Conservation (phyloP, 1,140 invertebrate genomes). For the Thalassaphorura encarpata region DNA sequence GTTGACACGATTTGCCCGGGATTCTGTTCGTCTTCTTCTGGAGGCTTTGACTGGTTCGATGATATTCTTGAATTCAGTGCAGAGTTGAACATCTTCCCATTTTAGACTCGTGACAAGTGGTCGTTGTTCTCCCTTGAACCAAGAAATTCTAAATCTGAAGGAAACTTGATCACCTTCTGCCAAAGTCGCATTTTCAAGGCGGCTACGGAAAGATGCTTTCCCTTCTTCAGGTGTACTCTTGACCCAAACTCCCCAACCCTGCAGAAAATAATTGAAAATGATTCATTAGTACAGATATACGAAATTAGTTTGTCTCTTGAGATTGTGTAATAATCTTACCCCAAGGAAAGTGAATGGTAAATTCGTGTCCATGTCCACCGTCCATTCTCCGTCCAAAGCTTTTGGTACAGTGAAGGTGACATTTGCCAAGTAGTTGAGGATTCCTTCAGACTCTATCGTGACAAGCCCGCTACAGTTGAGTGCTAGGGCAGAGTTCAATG, state of each 20-base stretch:
- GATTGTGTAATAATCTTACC: not conserved
- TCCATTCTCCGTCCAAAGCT: not conserved
- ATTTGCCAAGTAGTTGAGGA: slow-evolving; percentile 1
- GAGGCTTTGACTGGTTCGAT: no score
- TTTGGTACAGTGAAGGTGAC: not conserved
- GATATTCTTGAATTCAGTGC: no score
- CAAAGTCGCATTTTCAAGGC: not conserved
- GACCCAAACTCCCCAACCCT: not conserved
- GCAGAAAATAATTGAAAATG: no score
- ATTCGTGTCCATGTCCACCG: not conserved
- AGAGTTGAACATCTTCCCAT: no score
- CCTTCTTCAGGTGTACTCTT: not conserved
- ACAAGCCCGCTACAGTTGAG: not conserved
- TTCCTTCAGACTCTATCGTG: not conserved
- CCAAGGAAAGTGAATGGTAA: not conserved
- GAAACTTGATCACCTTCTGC: not conserved
- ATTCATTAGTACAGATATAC: no score
- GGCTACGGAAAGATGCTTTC: not conserved
- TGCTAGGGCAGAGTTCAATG: no score
- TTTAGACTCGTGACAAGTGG: not conserved
- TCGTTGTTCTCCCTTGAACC: not conserved
- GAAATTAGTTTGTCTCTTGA: no score
- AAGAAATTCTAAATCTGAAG: not conserved
- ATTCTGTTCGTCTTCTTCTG: no score
- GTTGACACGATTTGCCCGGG: no score